Evolutionary conservation across 2,888 invertebrate species (phyloP), one percentile per base, ranked within the genome.

Genomic region (Abscondita cerata): DNA sequence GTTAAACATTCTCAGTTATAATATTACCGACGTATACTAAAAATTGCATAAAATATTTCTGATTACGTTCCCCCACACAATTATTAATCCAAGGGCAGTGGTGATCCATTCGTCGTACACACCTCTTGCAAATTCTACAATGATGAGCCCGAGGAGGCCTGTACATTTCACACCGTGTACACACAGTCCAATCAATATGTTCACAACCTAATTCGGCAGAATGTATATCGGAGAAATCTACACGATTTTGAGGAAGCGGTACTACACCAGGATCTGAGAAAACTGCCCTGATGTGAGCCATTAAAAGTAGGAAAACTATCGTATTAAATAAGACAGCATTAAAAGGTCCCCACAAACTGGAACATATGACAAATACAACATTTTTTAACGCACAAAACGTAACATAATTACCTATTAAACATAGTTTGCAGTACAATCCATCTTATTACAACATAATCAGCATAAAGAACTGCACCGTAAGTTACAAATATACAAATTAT

Each of bases 41-140:
- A 83, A 95, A 95, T 76, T 95, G 92, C 68, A 95, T 86, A 80
- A 95, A 95, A 82, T 91, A 95, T 79, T 94, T 95, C 82, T 95
- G 95, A 83, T 96, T 95, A 73, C 87, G 87, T 81, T 95, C 95
- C 44, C 95, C 95, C 3, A 95, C 93, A 79, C 95, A 95, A 80
- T 96, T 96, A 78, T 96, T 96, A 48, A 95, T 94, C 93, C 93
- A 93, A 3, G 93, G 91, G 81, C 92, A 92, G 79, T 95, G 94
- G 79, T 95, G 94, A 76, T 92, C 92, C 91, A 92, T 91, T 74
- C 89, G 83, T 65, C 87, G 81, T 62, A 95, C 89, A 76, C 94
- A 94, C 65, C 93, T 83, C 72, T 91, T 89, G 76, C 94, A 95
- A 68, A 94, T 91, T 70, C 93, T 86, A 80, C 95, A 95, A 78